Percentiles rank a stretch among this genome's conserved stretches.
Evolutionary conservation across 2,888 invertebrate species (phyloP).

Genomic region (Apodemia mormo): DNA sequence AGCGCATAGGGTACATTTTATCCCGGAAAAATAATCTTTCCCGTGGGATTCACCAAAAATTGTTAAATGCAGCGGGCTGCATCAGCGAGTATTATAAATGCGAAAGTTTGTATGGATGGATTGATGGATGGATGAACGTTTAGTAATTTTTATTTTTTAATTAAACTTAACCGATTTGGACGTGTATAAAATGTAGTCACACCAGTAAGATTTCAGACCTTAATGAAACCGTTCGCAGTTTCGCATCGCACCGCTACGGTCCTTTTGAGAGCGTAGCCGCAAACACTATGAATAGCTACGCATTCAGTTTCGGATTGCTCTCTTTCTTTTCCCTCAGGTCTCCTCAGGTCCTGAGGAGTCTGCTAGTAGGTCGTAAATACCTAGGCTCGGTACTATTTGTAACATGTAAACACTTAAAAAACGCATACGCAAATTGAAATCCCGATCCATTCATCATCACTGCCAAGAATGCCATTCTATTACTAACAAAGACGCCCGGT

Average conservation of each 20-base stretch:
- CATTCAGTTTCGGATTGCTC: background rate
- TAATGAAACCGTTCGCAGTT: background rate
- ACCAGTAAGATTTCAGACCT: too few species aligned
- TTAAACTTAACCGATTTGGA: too few species aligned
- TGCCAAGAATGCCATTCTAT: constrained; percentile 9
- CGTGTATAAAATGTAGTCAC: too few species aligned
- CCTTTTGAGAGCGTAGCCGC: background rate
- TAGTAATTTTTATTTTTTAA: too few species aligned
- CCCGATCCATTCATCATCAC: background rate
- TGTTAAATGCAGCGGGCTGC: too few species aligned
- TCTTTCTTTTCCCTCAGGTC: background rate
- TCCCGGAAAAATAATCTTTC: too few species aligned
- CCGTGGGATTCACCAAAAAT: too few species aligned
- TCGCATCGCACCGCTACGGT: background rate
- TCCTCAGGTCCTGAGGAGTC: too few species aligned
- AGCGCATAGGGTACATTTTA: too few species aligned
- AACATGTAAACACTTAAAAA: background rate
- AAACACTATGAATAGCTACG: constrained; percentile 4
- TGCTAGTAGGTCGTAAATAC: background rate
- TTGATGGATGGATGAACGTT: too few species aligned
- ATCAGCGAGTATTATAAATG: too few species aligned
- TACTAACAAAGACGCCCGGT: background rate
- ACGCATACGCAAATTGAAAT: background rate
- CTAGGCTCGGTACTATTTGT: background rate
- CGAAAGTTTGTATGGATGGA: too few species aligned